phyloP scores from a whole-genome alignment of 1,140 invertebrate species.

The Oppia nitens region DNA sequence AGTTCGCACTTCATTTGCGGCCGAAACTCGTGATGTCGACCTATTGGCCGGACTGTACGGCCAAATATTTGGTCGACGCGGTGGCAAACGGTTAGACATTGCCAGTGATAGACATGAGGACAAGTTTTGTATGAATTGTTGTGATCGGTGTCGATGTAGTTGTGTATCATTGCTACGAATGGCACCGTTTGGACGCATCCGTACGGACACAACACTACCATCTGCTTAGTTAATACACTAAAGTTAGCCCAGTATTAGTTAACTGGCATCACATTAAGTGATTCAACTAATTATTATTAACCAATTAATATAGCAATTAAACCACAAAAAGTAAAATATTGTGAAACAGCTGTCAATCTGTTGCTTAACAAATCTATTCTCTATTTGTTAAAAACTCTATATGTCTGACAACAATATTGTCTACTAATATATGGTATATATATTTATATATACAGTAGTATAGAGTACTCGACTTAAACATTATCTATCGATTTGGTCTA shows the following conservation, averaged over 20 bases:
- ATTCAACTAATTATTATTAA: background rate
- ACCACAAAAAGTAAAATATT: background rate
- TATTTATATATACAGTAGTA: too few species aligned
- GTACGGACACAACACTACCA: background rate
- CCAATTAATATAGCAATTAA: background rate
- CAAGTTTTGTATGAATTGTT: background rate
- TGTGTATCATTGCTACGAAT: background rate
- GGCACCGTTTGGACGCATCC: background rate
- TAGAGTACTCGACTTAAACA: too few species aligned
- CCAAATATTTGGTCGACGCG: background rate
- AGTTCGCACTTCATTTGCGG: background rate
- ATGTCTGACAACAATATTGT: too few species aligned
- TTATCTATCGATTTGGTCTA: background rate
- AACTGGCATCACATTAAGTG: background rate
- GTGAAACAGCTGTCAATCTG: background rate
- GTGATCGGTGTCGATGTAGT: background rate
- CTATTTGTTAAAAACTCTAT: background rate
- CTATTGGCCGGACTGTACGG: background rate
- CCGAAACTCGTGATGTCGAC: background rate
- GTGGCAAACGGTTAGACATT: background rate
- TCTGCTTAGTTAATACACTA: background rate
- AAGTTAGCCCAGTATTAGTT: background rate
- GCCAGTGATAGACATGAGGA: background rate
- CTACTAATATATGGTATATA: too few species aligned
- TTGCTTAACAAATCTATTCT: background rate